Percentiles rank a stretch among this genome's conserved stretches.
phyloP scores from a whole-genome alignment of 2,888 invertebrate genomes.

The Andrena fulva region DNA sequence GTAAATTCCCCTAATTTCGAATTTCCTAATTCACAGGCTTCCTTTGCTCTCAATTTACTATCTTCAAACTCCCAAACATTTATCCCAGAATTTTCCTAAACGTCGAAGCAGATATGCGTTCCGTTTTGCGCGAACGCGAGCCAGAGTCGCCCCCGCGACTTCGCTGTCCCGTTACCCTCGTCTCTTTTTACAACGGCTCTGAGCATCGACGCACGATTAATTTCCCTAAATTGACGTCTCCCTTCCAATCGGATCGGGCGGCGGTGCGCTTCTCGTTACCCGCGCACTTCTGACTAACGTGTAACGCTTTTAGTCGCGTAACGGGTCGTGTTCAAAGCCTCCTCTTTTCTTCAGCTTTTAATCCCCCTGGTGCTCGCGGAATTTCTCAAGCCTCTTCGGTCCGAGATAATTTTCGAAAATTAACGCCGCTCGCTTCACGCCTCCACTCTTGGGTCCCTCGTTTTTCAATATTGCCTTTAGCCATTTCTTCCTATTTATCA shows the following conservation, averaged over 20 bases:
- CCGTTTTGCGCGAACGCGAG: conserved; percentile 31
- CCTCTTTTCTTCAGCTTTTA: not conserved
- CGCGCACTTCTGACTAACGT: conserved; percentile 11
- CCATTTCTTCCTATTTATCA: not conserved
- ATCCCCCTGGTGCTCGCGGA: not conserved
- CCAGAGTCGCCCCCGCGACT: conserved; percentile 12
- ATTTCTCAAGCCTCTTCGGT: not conserved
- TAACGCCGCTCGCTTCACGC: not conserved
- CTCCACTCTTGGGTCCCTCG: not conserved
- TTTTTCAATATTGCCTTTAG: not conserved
- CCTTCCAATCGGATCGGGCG: conserved; percentile 36
- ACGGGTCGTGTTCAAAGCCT: conserved; percentile 12
- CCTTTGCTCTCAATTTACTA: no score
- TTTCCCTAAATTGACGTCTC: conserved; percentile 58
- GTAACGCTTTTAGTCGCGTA: conserved; percentile 23
- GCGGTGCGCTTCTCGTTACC: conserved; percentile 16
- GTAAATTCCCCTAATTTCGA: not conserved
- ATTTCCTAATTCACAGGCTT: not conserved
- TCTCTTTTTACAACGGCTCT: conserved; percentile 45
- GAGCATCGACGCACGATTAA: conserved; percentile 44
- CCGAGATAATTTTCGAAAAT: not conserved
- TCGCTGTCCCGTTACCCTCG: not conserved
- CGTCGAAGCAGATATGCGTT: not conserved
- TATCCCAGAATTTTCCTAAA: no score
- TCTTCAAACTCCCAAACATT: no score